phyloP scores from a whole-genome alignment of 1,140 invertebrate genomes.

The Heterodera carotae region DNA sequence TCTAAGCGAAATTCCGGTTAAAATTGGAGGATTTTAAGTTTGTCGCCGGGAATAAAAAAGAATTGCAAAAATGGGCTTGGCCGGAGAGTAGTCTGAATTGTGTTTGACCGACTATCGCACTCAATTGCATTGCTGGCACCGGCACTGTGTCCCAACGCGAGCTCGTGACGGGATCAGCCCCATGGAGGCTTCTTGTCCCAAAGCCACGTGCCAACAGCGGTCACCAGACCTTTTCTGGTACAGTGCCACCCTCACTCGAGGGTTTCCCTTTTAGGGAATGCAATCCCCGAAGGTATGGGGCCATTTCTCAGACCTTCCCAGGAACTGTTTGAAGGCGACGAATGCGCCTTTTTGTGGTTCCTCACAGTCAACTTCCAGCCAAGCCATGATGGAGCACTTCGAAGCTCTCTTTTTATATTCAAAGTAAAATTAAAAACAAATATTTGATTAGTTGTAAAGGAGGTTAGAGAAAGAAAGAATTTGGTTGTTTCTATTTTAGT shows the following conservation, averaged over 20 bases:
- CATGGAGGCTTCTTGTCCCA: constrained; percentile 14
- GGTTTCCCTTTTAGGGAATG: constrained; percentile 36
- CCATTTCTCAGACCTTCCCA: constrained; percentile 42
- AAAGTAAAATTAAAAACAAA: not conserved
- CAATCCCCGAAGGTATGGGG: constrained; percentile 19
- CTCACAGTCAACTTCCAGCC: constrained; percentile 15
- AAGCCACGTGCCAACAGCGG: constrained; percentile 19
- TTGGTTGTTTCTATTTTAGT: too few species aligned
- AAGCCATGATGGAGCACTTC: not conserved
- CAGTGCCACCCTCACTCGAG: constrained; percentile 30
- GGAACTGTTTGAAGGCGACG: constrained; percentile 22
- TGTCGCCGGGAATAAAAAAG: too few species aligned
- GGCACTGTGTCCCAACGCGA: constrained; percentile 36
- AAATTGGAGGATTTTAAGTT: too few species aligned
- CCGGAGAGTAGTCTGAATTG: constrained; percentile 30
- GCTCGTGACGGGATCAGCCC: constrained; percentile 12
- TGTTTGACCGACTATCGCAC: constrained; percentile 36
- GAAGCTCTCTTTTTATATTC: not conserved
- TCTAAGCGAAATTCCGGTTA: too few species aligned
- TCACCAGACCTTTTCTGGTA: constrained; percentile 35
- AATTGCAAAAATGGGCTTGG: not conserved
- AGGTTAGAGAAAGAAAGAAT: not conserved
- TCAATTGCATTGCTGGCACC: constrained; percentile 37
- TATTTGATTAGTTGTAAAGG: not conserved
- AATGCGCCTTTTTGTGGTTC: constrained; percentile 5